Percentiles rank a stretch among this genome's conserved stretches.
Evolutionary conservation across 2,888 invertebrate genomes (phyloP).

Genomic region (Amitus sp.): DNA sequence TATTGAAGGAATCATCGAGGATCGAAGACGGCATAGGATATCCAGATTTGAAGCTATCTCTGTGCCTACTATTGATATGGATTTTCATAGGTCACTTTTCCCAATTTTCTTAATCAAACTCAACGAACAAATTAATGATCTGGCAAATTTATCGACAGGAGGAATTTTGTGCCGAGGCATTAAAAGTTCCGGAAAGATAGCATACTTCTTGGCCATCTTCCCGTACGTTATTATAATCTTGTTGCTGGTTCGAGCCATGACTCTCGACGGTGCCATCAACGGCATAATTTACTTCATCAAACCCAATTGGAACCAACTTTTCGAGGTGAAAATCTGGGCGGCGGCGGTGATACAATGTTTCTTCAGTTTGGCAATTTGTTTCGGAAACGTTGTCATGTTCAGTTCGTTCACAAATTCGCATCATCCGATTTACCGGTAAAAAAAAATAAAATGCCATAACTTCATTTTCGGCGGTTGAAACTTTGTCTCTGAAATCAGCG

Average conservation of each 20-base stretch:
- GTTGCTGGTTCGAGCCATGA: constrained; percentile 71
- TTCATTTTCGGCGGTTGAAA: neutral
- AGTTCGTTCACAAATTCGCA: constrained; percentile 72
- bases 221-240: constrained; percentile 73
- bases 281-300: constrained; percentile 74
- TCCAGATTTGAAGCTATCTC: constrained; percentile 68
- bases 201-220: constrained; percentile 78
- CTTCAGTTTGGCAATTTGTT: constrained; percentile 73
- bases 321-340: constrained; percentile 73
- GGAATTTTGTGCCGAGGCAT: constrained; percentile 69
- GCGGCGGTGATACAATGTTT: constrained; percentile 75
- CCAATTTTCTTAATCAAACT: too few relatives aligned
- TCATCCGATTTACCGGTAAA: constrained; percentile 70
- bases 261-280: constrained; percentile 71
- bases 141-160: too few relatives aligned
- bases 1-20: constrained; percentile 67
- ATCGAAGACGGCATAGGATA: constrained; percentile 69
- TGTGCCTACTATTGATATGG: constrained; percentile 70
- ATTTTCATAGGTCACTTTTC: too few relatives aligned
- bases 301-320: constrained; percentile 74
- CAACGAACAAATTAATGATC: too few relatives aligned
- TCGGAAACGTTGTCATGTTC: constrained; percentile 73
- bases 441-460: neutral
- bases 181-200: constrained; percentile 72
- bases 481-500: too few relatives aligned